A percentile compares a stretch with the other conserved stretches of the same genome.
phyloP scores from a whole-genome alignment of 1,140 invertebrate species.

The Trinorchestia longiramus region DNA sequence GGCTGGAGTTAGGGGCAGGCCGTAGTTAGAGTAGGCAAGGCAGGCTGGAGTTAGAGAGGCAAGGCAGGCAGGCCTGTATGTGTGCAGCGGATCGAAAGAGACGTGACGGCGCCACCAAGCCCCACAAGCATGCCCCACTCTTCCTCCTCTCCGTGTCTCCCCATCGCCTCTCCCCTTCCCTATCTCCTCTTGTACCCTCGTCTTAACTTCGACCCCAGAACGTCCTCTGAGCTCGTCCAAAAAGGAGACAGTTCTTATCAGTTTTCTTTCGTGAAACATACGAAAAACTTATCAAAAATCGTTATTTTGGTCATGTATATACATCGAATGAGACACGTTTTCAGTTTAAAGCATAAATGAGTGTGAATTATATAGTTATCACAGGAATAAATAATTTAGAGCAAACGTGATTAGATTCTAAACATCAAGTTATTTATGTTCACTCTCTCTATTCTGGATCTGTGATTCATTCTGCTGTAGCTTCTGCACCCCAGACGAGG shows the following conservation, averaged over 20 bases:
- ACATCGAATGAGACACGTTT: background rate
- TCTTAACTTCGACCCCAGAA: background rate
- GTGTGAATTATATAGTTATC: background rate
- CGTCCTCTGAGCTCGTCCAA: background rate
- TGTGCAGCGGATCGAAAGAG: conserved; percentile 17
- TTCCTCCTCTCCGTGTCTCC: background rate
- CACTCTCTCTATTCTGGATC: background rate
- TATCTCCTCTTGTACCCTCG: background rate
- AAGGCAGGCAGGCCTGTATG: background rate
- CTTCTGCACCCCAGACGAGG: background rate
- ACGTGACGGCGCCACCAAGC: conserved; percentile 21
- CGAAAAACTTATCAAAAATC: background rate
- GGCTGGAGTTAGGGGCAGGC: background rate
- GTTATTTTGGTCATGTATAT: background rate
- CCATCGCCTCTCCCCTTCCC: no score
- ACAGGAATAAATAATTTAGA: background rate
- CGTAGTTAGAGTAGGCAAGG: background rate
- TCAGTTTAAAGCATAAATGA: background rate
- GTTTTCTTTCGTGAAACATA: background rate
- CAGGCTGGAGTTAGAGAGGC: background rate
- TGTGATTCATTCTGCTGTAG: background rate
- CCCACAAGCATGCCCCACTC: background rate
- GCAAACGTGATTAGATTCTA: background rate
- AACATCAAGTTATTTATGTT: background rate
- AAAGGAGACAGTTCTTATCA: background rate